These are phyloP conservation scores for Halcyon chelicuti DNA, from an alignment of 2,797 vertebrate genomes.

Conservation along the genomic window DNA sequence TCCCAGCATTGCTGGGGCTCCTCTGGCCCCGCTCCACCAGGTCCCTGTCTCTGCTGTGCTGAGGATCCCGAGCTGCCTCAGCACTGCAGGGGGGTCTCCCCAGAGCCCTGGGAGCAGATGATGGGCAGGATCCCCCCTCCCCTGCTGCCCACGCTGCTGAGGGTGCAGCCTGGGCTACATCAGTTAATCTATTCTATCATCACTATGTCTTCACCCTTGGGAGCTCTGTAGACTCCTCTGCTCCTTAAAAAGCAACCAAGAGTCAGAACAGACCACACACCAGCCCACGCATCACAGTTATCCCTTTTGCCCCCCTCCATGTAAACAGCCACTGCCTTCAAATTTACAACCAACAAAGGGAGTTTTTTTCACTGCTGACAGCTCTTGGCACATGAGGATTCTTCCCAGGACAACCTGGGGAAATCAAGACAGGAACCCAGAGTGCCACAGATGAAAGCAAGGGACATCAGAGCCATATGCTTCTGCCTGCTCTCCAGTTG, in stretches of 20 bases:
- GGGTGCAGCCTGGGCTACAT: not conserved
- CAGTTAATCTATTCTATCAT: not conserved
- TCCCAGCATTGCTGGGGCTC: not conserved
- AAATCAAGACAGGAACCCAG: not conserved
- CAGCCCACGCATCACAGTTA: not conserved
- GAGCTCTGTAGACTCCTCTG: not conserved
- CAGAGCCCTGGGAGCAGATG: not conserved
- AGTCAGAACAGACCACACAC: not conserved
- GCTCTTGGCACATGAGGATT: rapidly evolving
- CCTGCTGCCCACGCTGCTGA: not conserved
- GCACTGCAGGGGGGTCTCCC: not conserved
- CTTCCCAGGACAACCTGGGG: not conserved
- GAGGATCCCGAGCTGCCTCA: not conserved
- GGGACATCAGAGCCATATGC: not conserved
- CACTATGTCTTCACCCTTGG: not conserved
- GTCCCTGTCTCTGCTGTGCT: not conserved
- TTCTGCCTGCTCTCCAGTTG: not conserved
- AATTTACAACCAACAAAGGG: not conserved
- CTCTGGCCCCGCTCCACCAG: not conserved
- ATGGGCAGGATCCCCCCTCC: not conserved
- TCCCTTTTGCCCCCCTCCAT: not conserved
- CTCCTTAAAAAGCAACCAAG: not conserved
- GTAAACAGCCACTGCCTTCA: not conserved
- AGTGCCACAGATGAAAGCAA: not conserved
- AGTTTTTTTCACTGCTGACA: not conserved